Evolutionary conservation across 1,140 invertebrate species (phyloP), one percentile per base, ranked within the genome.

Genomic region (Camponotus floridanus): DNA sequence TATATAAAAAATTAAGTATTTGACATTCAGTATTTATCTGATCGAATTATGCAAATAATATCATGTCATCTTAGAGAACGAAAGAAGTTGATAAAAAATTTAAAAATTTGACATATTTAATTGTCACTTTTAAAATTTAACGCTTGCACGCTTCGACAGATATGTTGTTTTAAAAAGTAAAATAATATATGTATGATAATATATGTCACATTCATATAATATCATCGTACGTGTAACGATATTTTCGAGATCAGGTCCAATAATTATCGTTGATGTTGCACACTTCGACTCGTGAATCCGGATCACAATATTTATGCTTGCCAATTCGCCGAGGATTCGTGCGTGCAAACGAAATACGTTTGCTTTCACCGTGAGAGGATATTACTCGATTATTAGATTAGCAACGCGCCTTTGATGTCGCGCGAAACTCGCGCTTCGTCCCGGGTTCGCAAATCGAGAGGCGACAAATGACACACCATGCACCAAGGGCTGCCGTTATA

Each of bases 331-430:
- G 4, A 21, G 70, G n/a, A n/a, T n/a, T n/a, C n/a, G 65, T 76
- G 71, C 74, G 21, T 61, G 18, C 65, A 13, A 13, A 74, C 76
- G 86, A 90, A 90, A 81, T 88, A 83, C 78, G 42, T 88, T 73
- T 55, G 68, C 48, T 45, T 45, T 18, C 59, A 42, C 21, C 87
- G 21, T 18, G 59, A 48, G 59, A 48, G n/a, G 26, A 21, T 64
- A 89, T 89, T 68, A 85, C 11, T 67, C 88, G 64, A 85, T 90
- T 85, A 90, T 90, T 55, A 74, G 88, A 90, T 90, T 90, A 90
- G 80, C 45, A 65, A 90, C 85, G 88, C 86, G 83, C 21, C 86
- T 91, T 91, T 91, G 88, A 91, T 90, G 83, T 76, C 83, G 76
- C 39, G 68, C 55, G 55, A 81, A 48, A 81, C 59, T 71, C 70